phyloP scores from a whole-genome alignment of 2,797 vertebrate species.

The Poecilia gillii region DNA sequence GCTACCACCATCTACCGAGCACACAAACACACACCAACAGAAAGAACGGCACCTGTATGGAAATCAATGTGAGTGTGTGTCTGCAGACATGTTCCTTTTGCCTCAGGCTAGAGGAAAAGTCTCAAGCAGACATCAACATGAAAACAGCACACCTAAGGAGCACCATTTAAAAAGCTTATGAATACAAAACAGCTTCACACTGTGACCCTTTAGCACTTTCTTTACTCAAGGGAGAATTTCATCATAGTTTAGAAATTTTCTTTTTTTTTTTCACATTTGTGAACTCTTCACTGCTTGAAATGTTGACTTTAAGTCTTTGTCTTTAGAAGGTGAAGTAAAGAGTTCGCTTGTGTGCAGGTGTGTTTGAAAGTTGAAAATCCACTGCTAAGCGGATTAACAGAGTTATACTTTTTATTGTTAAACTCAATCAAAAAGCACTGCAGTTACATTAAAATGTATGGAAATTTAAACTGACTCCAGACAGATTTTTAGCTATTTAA shows the following conservation, averaged over 20 bases:
- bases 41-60: constrained; percentile 51
- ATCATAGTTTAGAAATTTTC: constrained; percentile 30
- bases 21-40: constrained; percentile 46
- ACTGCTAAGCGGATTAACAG: background rate
- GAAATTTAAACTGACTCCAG: background rate
- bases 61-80: constrained; percentile 32
- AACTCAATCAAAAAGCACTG: background rate
- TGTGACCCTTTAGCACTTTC: constrained; percentile 66
- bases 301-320: background rate
- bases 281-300: constrained; percentile 21
- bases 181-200: constrained; percentile 75
- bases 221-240: constrained; percentile 38
- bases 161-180: constrained; percentile 66
- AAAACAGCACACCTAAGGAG: constrained; percentile 56
- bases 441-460: background rate
- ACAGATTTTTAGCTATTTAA: background rate
- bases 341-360: background rate
- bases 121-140: constrained; percentile 40
- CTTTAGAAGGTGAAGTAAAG: background rate
- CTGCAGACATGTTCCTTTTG: constrained; percentile 32
- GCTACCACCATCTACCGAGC: constrained; percentile 2
- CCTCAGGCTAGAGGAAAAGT: constrained; percentile 39
- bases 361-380: background rate
- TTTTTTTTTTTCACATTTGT: background rate
- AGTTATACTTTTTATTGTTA: background rate